phyloP scores from a whole-genome alignment of 30 jellyfish, hydroid and myxozoan species.

The Catostylus mosaicus region DNA sequence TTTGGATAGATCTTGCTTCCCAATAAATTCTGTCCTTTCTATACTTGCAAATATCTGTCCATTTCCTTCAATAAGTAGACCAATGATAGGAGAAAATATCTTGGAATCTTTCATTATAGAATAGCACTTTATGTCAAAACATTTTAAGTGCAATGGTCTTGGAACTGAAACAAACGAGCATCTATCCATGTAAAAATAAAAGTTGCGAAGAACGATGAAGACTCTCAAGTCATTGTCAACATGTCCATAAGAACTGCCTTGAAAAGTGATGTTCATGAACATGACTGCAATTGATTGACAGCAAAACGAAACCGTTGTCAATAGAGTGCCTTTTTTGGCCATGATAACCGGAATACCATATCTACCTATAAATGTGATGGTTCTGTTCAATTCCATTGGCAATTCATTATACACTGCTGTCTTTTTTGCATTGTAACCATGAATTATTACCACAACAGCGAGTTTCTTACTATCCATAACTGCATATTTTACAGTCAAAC shows the following conservation, averaged over 20 bases:
- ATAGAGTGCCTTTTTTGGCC: neutral
- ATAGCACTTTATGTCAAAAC: neutral
- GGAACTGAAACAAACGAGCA: conserved; percentile 5
- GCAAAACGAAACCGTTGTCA: neutral
- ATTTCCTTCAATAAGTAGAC: neutral
- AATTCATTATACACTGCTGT: neutral
- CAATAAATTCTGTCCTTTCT: neutral
- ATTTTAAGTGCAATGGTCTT: neutral
- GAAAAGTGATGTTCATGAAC: neutral
- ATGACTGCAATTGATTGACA: neutral
- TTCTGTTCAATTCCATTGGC: neutral
- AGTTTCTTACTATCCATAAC: neutral
- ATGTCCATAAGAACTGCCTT: neutral
- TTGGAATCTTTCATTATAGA: neutral
- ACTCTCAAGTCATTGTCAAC: neutral
- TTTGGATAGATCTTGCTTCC: neutral
- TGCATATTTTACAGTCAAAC: neutral
- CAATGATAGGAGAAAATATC: neutral
- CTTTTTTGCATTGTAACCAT: neutral
- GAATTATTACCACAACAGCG: neutral
- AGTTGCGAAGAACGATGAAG: neutral
- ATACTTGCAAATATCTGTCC: neutral
- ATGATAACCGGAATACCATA: neutral
- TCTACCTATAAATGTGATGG: neutral
- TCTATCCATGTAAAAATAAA: neutral